Evolutionary conservation across 2,888 invertebrate genomes (phyloP).

Genomic region (Oxyscelio sp.): DNA sequence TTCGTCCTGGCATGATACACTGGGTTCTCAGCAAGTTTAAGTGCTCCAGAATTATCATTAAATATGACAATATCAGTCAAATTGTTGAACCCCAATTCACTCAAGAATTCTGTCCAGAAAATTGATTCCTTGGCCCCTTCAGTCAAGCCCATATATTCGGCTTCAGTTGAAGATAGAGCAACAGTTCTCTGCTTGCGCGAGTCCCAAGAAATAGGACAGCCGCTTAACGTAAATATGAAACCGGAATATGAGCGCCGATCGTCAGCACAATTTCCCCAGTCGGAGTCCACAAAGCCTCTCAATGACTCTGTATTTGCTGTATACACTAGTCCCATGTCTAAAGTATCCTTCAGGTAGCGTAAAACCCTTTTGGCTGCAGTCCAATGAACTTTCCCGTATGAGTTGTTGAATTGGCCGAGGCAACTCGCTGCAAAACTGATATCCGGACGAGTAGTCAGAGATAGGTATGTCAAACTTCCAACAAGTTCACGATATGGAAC

Average conservation of each 20-base stretch:
- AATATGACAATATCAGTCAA: no score
- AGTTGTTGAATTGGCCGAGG: slow-evolving; percentile 36
- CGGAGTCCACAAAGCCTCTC: slow-evolving; percentile 1
- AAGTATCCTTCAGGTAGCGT: no score
- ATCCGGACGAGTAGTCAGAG: slow-evolving; percentile 31
- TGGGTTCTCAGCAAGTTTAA: no score
- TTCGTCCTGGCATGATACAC: no score
- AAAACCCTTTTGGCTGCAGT: no score
- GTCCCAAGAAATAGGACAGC: slow-evolving; percentile 15
- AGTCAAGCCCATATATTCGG: slow-evolving; percentile 9
- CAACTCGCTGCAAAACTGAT: neutral
- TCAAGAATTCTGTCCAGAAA: no score
- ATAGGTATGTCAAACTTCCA: slow-evolving; percentile 15
- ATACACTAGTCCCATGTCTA: neutral
- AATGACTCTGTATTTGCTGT: neutral
- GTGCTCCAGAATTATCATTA: no score
- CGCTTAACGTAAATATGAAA: neutral
- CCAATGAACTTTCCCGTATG: slow-evolving; percentile 19
- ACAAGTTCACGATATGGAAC: slow-evolving; percentile 38
- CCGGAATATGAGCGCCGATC: slow-evolving; percentile 12
- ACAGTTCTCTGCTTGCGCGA: slow-evolving; percentile 14
- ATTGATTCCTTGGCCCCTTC: slow-evolving; percentile 17
- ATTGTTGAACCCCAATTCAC: no score
- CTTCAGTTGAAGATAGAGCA: neutral
- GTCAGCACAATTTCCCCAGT: slow-evolving; percentile 3